Evolutionary conservation across 2,888 invertebrate genomes (phyloP).

Genomic region (Sisyra terminalis): DNA sequence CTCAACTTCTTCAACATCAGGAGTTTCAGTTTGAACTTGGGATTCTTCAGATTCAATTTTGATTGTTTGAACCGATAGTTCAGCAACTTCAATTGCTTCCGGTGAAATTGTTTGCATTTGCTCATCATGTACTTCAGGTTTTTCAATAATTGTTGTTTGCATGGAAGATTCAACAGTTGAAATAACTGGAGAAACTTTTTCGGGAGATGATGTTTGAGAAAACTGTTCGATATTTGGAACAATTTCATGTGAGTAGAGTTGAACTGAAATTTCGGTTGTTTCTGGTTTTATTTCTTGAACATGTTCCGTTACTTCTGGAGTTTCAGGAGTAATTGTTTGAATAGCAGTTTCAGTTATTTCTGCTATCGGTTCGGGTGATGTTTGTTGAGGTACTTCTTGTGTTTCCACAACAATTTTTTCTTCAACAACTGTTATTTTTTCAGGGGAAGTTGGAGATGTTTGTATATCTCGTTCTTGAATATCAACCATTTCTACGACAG

Average conservation of each 20-base stretch:
- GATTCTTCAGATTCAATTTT: constrained; percentile 21
- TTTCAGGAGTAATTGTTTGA: constrained; percentile 24
- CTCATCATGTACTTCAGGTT: constrained; percentile 23
- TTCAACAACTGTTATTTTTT: constrained; percentile 25
- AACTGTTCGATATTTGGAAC: constrained; percentile 14
- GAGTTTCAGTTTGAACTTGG: constrained; percentile 27
- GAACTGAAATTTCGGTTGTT: constrained; percentile 15
- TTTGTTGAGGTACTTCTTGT: constrained; percentile 28
- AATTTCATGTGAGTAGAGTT: constrained; percentile 9
- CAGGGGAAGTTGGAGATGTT: constrained; percentile 35
- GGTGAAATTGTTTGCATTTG: constrained; percentile 28
- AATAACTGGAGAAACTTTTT: constrained; percentile 12
- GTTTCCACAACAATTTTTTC: constrained; percentile 22
- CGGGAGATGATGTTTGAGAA: constrained; percentile 21
- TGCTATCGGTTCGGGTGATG: constrained; percentile 31
- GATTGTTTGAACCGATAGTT: constrained; percentile 22
- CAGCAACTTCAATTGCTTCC: constrained; percentile 18
- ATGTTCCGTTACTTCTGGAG: constrained; percentile 25
- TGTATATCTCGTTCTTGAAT: constrained; percentile 38
- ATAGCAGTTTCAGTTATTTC: constrained; percentile 28
- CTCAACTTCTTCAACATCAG: constrained; percentile 15
- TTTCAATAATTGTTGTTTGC: constrained; percentile 23
- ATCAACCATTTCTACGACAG: constrained; percentile 39
- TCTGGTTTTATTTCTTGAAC: constrained; percentile 15
- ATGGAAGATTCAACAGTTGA: constrained; percentile 25